phyloP scores from a whole-genome alignment of 2,113 vertebrate genomes.

The Chamaetylas fuelleborni region DNA sequence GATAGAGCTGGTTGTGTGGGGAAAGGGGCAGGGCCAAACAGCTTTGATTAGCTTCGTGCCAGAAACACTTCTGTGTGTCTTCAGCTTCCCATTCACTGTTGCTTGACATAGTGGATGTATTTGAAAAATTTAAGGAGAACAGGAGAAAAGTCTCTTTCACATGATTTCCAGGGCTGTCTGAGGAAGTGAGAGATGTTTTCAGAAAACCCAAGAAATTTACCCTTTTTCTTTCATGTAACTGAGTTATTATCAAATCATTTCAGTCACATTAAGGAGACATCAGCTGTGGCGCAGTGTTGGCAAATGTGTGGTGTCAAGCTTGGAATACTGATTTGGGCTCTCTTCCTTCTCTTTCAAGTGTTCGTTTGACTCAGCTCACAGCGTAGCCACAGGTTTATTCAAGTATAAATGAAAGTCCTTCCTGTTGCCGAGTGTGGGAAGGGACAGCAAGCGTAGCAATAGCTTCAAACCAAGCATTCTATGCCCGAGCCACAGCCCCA shows the following conservation, averaged over 20 bases:
- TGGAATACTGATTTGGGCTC: not conserved
- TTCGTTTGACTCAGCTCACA: not conserved
- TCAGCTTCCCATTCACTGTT: not conserved
- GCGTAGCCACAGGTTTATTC: not conserved
- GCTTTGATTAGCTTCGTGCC: not conserved
- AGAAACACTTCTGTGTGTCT: not conserved
- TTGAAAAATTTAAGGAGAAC: not conserved
- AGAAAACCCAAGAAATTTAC: not conserved
- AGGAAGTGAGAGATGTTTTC: not conserved
- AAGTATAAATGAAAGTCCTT: not conserved
- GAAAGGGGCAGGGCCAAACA: not conserved
- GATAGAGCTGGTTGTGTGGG: not conserved
- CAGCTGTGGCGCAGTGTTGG: not conserved
- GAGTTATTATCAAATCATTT: not conserved
- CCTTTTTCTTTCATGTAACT: not conserved
- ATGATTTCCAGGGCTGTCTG: not conserved
- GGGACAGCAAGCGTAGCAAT: not conserved
- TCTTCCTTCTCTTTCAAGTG: not conserved
- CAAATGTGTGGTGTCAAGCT: not conserved
- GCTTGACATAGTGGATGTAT: not conserved
- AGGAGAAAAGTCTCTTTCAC: not conserved
- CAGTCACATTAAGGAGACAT: not conserved
- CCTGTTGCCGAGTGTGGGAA: not conserved
- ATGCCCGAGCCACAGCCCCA: not conserved
- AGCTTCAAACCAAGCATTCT: not conserved